A percentile compares a stretch with the other conserved stretches of the same genome.
These are phyloP conservation scores for Apamea monoglypha DNA, from an alignment of 2,888 invertebrate genomes.

Conservation along the genomic window DNA sequence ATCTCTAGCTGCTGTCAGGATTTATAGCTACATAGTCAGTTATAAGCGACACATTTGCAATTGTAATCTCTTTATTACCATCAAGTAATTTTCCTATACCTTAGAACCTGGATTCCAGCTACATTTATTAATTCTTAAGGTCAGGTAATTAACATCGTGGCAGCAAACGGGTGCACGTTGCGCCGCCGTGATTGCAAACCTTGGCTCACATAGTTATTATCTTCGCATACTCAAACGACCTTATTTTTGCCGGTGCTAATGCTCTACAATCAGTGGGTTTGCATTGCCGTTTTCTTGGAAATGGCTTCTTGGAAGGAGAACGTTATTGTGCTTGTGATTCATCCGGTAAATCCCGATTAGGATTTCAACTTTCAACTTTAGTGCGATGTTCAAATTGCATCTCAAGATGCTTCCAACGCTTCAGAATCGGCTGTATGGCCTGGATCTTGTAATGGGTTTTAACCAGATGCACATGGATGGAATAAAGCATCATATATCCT, in stretches of 20 bases:
- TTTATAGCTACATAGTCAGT: not conserved
- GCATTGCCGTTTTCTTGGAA: slow-evolving; percentile 7
- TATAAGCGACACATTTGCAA: slow-evolving; percentile 13
- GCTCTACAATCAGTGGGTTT: slow-evolving; percentile 36
- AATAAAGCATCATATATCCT: slow-evolving; percentile 29
- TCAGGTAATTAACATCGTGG: slow-evolving; percentile 51
- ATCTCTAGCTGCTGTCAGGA: not conserved
- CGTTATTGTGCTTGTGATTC: not conserved
- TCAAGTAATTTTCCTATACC: slow-evolving; percentile 31
- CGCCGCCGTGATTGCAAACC: slow-evolving; percentile 62
- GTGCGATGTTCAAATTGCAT: not conserved
- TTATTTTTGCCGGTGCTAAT: slow-evolving; percentile 57
- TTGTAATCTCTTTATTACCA: not conserved
- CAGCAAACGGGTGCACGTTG: slow-evolving; percentile 58
- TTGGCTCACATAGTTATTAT: slow-evolving; percentile 67
- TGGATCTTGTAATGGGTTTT: slow-evolving; percentile 1
- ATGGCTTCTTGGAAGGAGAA: slow-evolving; percentile 18
- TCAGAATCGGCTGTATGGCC: not conserved
- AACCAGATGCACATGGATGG: slow-evolving; percentile 4
- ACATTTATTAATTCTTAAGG: slow-evolving; percentile 51
- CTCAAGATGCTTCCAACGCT: not conserved
- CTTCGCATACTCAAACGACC: slow-evolving; percentile 60
- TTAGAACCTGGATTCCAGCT: slow-evolving; percentile 31
- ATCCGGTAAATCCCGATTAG: not conserved
- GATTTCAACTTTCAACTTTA: not conserved